Conservation (phyloP, 1,140 invertebrate species). For the Rhizoglyphus robini region DNA sequence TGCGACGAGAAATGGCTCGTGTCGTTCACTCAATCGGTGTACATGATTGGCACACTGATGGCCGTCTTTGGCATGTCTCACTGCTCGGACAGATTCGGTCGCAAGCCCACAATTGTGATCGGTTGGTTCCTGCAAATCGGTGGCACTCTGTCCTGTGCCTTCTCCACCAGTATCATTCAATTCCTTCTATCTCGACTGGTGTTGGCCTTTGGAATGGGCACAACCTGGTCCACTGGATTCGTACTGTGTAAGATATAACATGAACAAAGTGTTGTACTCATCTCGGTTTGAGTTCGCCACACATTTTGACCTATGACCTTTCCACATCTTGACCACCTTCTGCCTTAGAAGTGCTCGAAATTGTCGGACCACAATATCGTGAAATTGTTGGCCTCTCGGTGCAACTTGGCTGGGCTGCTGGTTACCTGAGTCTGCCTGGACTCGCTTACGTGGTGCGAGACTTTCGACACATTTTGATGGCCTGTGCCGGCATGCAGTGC, state of each 20-base stretch:
- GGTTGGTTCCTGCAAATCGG: conserved; percentile 20
- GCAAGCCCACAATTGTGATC: conserved; percentile 24
- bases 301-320: not conserved
- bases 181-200: conserved; percentile 13
- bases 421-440: conserved; percentile 53
- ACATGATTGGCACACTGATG: conserved; percentile 53
- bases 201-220: conserved; percentile 7
- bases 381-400: conserved; percentile 55
- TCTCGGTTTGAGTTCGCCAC: not conserved
- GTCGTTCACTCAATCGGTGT: conserved; percentile 55
- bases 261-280: not conserved
- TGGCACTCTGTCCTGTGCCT: conserved; percentile 5
- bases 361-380: conserved; percentile 58
- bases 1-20: conserved; percentile 50
- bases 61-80: conserved; percentile 29
- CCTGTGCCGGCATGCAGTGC: not conserved
- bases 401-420: conserved; percentile 58
- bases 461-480: conserved; percentile 57
- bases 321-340: not conserved
- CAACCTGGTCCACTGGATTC: conserved; percentile 17
- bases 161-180: conserved; percentile 15
- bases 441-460: conserved; percentile 56
- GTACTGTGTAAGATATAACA: conserved; percentile 15
- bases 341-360: conserved; percentile 52
- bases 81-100: conserved; percentile 42